Base-by-base conservation (phyloP, 2,888 invertebrate species). In the Nezara viridula region DNA sequence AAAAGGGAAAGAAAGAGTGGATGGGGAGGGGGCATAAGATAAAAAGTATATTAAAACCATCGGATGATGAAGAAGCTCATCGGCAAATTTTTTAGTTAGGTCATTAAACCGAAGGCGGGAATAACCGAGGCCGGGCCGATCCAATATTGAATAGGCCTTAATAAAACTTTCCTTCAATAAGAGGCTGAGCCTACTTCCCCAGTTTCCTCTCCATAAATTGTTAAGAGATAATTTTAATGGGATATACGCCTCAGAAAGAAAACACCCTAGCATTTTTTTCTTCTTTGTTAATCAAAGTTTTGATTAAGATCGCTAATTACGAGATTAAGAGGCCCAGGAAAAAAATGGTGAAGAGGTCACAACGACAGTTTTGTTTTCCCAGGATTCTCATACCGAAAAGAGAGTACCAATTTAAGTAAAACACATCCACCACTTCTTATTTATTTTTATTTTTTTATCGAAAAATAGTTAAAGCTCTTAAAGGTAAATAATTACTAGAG, bases 11-110 rank as follows among this genome's bases (percentile, higher is more conserved):
- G 32, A 9, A 32, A 32, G 32, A 27, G 14, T 7, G n/a, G 14
- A 47, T 1, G 14, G 44, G 12, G 12, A 40, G 77, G 24, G 21
- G 44, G 44, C 7, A 21, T 77, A 40, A 81, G 66, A 81, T 81
- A 81, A 81, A 81, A 81, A 81, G 81, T 81, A 44, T 81, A 81
- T 81, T 81, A 81, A 81, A 81, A 81, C 44, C 44, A 81, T 81
- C 81, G 24, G 44, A 44, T 44, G 81, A 24, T 40, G 81, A 81
- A n/a, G 81, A 4, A 44, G 12, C 81, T 40, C 19, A 81, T 47
- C 44, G 44, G 44, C 24, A 81, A 44, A 44, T 44, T 81, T 81
- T 81, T 81, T 47, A 81, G 81, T 81, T 44, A 44, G 44, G 81
- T 81, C 44, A 81, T 81, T 81, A 81, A 81, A n/a, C 44, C n/a